Conservation (phyloP, 2,797 vertebrate genomes). For the Diceros bicornis region DNA sequence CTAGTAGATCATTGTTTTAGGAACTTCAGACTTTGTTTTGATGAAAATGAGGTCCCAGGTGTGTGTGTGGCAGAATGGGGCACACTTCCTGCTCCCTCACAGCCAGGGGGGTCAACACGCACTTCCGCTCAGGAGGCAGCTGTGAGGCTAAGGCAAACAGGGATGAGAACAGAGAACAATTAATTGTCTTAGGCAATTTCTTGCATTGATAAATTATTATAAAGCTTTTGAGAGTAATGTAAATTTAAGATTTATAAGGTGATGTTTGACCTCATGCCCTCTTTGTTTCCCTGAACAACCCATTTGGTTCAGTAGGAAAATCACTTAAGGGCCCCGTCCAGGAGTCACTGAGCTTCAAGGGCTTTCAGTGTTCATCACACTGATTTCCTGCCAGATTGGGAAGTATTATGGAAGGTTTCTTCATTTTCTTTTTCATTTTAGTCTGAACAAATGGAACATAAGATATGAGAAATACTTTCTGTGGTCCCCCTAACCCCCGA, state of each 20-base stretch:
- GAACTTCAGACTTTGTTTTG: not conserved
- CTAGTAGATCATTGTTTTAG: not conserved
- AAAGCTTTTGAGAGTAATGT: not conserved
- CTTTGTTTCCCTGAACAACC: not conserved
- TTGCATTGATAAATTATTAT: not conserved
- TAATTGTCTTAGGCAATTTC: not conserved
- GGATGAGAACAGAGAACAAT: not conserved
- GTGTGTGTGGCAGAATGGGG: not conserved
- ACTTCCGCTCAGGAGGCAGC: not conserved
- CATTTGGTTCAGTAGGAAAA: slow-evolving; percentile 21
- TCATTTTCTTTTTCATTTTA: not conserved
- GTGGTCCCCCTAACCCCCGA: not conserved
- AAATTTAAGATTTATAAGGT: not conserved
- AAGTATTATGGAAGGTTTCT: not conserved
- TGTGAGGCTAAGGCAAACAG: not conserved
- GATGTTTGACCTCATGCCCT: not conserved
- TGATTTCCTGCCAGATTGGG: not conserved
- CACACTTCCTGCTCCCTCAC: not conserved
- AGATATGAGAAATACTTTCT: slow-evolving; percentile 73
- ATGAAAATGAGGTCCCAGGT: not conserved
- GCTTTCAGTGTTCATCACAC: not conserved
- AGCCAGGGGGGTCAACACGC: not conserved
- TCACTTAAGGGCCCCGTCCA: not conserved
- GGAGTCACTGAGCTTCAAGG: not conserved
- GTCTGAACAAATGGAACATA: slow-evolving; percentile 46